Base-by-base conservation (phyloP, 2,888 invertebrate genomes). In the Lepidocyrtinus sp. region DNA sequence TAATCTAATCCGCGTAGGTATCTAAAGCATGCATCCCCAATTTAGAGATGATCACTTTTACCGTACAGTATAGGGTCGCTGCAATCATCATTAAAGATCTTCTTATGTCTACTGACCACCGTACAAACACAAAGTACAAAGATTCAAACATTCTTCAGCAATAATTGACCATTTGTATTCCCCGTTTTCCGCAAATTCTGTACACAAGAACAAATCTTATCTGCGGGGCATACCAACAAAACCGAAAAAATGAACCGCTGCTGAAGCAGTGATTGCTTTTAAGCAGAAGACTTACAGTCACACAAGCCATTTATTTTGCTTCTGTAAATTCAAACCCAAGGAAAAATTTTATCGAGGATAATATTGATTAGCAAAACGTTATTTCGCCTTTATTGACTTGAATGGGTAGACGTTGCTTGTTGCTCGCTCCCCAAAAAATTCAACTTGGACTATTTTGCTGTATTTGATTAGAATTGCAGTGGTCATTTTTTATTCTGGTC, bases 91-190 rank as follows among this genome's bases (percentile, higher is more conserved):
- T 75, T 75, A 68, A 55, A 63, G 3, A 27, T 19, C 65, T 65
- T 36, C 12, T 2, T 12, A 19, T 19, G 22, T 21, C 3, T 9
- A 12, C 22, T 64, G 64, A 69, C 69, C 36, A 36, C 36, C 75
- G 55, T 17, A 46, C 24, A n/a, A n/a, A n/a, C n/a, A n/a, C n/a
- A n/a, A n/a, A n/a, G n/a, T n/a, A n/a, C n/a, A n/a, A n/a, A n/a
- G n/a, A n/a, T n/a, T 36, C 36, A 36, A 36, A 17, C 19, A 76
- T 46, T 69, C 50, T 55, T 62, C 70, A 55, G 19, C 24, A 71
- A 77, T 77, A 77, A 77, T 77, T 77, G 77, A 67, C 46, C 72
- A 78, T 73, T 73, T 78, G 73, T 68, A 78, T 73, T 78, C 72
- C 5, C 72, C 70, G 55, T 59, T 71, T 77, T 71, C 70, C 25